Evolutionary conservation across 2,113 vertebrate genomes (phyloP), one percentile per base, ranked within the genome.

Genomic region (Leptosomus discolor): DNA sequence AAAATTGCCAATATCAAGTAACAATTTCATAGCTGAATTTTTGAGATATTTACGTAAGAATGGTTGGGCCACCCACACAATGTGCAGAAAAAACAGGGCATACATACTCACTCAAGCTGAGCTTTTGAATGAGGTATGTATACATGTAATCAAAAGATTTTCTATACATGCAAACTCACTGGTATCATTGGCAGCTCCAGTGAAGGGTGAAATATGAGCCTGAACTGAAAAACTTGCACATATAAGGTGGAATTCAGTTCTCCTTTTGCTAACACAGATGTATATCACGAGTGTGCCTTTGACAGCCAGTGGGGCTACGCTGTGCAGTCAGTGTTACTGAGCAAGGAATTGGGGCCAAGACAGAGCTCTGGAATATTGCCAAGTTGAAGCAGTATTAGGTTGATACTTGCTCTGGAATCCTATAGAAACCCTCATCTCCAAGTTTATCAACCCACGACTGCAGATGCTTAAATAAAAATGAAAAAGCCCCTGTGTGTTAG

Each of bases 401-500:
- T 85, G 80, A 70, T 96, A 96, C 82, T 84, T 82, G 36, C 51
- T 91, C 61, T 90, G 84, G 73, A 85, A 91, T 85, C 46, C 57
- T 91, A 20, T 21, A 61, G 80, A 95, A 95, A 79, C 17, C 16
- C 58, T 79, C 34, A 45, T 74, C 77, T 95, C 70, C 54, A 76
- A 41, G 77, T 85, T 93, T 82, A 90, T 94, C 89, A 93, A 73
- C 58, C 14, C 50, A 61, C 1, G 3, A 83, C 82, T 90, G 76
- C 93, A 96, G 92, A 87, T 95, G 94, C 81, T 83, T 96, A 95
- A 91, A 93, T 88, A 95, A 92, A 87, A 90, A 92, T 57, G 46
- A 46, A 94, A 90, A 89, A 92, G 48, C 5, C 51, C 81, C 32
- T 30, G 77, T 88, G 90, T 45, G 65, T 93, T 94, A 85, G 81